Percentiles rank a stretch among this genome's conserved stretches.
Conservation (phyloP, 2,797 vertebrate genomes). For the Buphagus erythrorhynchus region DNA sequence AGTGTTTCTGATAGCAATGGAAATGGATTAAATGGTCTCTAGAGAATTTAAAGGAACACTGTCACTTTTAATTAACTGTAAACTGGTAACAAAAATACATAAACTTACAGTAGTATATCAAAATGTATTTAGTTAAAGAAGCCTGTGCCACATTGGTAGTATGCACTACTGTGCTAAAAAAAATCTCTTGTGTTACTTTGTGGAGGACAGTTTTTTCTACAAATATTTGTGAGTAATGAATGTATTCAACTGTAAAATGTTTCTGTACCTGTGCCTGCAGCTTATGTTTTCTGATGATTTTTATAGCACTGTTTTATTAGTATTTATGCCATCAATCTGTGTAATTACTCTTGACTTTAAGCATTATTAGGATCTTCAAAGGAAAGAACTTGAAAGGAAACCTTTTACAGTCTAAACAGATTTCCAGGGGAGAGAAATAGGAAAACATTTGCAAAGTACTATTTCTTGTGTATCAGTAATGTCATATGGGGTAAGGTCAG, state of each 20-base stretch:
- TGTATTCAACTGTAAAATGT: background rate
- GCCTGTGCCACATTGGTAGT: conserved; percentile 11
- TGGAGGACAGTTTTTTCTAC: background rate
- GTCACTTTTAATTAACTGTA: conserved; percentile 99
- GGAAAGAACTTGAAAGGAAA: conserved; percentile 47
- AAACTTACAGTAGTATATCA: conserved; percentile 90
- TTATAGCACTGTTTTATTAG: conserved; percentile 51
- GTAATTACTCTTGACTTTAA: conserved; percentile 66
- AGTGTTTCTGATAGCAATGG: conserved; percentile 98
- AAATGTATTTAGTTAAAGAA: conserved; percentile 86
- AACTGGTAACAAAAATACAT: conserved; percentile 90
- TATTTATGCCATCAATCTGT: conserved; percentile 60
- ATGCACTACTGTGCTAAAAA: conserved; percentile 20
- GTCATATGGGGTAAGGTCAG: background rate
- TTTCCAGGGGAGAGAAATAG: conserved; percentile 7
- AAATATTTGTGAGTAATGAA: background rate
- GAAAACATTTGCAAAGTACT: background rate
- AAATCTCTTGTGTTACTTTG: background rate
- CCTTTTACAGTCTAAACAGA: conserved; percentile 18
- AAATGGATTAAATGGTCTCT: conserved; percentile 99
- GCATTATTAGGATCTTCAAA: conserved; percentile 56
- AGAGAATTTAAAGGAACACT: conserved; percentile 99
- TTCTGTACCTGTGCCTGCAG: conserved; percentile 2
- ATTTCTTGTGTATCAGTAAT: background rate
- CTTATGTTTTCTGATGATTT: background rate